Evolutionary conservation across 2,888 invertebrate species (phyloP).

Genomic region (Phyllotreta striolata): DNA sequence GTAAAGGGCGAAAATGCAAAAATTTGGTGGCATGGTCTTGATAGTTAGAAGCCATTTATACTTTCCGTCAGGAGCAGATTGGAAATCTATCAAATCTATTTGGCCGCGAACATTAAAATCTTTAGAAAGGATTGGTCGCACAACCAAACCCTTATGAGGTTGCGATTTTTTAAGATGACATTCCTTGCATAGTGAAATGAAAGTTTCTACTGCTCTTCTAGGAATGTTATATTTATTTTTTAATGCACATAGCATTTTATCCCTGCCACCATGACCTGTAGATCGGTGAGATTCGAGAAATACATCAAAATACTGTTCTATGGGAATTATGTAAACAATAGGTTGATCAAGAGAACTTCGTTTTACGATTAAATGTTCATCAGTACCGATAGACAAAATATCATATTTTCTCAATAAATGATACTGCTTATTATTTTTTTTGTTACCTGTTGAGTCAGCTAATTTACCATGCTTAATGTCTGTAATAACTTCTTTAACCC

Average conservation of each 20-base stretch:
- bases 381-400: conserved; percentile 29
- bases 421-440: conserved; percentile 27
- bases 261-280: conserved; percentile 1
- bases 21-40: background rate
- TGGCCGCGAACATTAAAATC: conserved; percentile 14
- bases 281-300: background rate
- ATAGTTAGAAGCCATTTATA: background rate
- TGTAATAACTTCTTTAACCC: conserved; percentile 28
- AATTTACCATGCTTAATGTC: conserved; percentile 24
- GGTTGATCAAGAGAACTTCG: conserved; percentile 21
- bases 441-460: conserved; percentile 1
- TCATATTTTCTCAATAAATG: conserved; percentile 28
- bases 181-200: conserved; percentile 8
- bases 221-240: conserved; percentile 9
- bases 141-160: conserved; percentile 10
- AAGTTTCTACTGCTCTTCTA: conserved; percentile 14
- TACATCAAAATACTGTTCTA: conserved; percentile 7
- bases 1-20: conserved; percentile 1
- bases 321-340: conserved; percentile 7
- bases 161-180: too few species aligned
- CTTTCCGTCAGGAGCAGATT: conserved; percentile 15
- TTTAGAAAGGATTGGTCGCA: conserved; percentile 4
- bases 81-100: conserved; percentile 20
- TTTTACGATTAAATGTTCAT: conserved; percentile 29
- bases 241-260: conserved; percentile 1